Evolutionary conservation across 2,797 vertebrate species (phyloP).

Genomic region (Calcarius lapponicus): DNA sequence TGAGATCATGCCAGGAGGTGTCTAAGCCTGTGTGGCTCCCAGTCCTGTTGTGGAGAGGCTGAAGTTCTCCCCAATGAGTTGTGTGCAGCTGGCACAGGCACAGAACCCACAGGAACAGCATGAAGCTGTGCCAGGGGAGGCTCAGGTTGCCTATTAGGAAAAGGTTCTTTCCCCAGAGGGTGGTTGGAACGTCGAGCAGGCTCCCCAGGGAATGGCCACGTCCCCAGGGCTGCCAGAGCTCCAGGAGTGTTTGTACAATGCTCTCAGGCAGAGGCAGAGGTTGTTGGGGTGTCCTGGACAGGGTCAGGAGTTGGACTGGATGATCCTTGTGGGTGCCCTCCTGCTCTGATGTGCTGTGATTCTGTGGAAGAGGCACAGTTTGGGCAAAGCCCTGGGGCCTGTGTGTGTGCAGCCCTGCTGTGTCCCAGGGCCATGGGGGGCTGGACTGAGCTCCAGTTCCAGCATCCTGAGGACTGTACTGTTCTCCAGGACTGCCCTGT

Average conservation of each 20-base stretch:
- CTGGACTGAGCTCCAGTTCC: not conserved
- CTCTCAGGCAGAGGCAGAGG: not conserved
- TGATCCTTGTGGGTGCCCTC: not conserved
- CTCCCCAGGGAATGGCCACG: not conserved
- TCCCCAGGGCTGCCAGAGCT: not conserved
- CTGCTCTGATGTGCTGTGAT: not conserved
- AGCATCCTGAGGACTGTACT: not conserved
- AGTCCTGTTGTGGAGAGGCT: not conserved
- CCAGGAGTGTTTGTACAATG: fast-evolving
- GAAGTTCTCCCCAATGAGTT: not conserved
- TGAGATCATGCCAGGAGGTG: not conserved
- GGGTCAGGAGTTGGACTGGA: not conserved
- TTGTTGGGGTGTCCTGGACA: not conserved
- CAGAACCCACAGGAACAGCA: not conserved
- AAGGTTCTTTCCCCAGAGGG: not conserved
- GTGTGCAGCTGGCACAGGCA: not conserved
- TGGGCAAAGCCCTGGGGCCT: not conserved
- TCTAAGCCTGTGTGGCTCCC: not conserved
- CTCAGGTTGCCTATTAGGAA: not conserved
- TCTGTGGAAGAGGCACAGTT: not conserved
- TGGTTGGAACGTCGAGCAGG: not conserved
- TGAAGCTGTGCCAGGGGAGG: not conserved
- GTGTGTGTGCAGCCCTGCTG: not conserved
- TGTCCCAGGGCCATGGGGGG: fast-evolving
- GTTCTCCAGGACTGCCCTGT: not conserved